A percentile compares a stretch with the other conserved stretches of the same genome.
Conservation (phyloP, 1,140 invertebrate species). For the Hycleus cichorii region DNA sequence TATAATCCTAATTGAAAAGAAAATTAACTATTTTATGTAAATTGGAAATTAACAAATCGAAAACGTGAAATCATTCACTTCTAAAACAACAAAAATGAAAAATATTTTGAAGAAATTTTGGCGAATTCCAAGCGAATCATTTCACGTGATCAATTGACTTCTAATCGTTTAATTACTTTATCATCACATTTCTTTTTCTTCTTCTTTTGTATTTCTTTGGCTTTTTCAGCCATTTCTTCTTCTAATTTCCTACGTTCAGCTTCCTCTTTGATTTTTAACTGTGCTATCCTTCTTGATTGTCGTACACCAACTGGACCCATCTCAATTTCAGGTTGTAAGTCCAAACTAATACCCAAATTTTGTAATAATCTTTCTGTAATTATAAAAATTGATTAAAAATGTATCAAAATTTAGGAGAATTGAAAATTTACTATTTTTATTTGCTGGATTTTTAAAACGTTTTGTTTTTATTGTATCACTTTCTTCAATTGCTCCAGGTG, state of each 20-base stretch:
- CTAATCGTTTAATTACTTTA: constrained; percentile 13
- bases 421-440: constrained; percentile 6
- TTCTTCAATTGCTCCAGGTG: background rate
- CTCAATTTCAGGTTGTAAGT: constrained; percentile 44
- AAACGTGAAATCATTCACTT: no score
- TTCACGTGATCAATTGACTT: no score
- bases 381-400: background rate
- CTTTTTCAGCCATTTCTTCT: constrained; percentile 53
- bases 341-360: constrained; percentile 34
- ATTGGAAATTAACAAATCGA: no score
- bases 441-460: background rate
- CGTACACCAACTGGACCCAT: constrained; percentile 51
- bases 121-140: no score
- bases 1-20: background rate
- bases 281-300: constrained; percentile 73
- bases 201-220: constrained; percentile 54
- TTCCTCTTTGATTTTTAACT: constrained; percentile 77
- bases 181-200: constrained; percentile 45
- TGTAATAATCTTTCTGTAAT: constrained; percentile 39
- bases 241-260: constrained; percentile 64
- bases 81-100: no score
- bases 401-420: background rate
- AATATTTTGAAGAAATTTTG: no score
- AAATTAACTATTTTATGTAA: no score
- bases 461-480: background rate